Evolutionary conservation across 2,113 vertebrate genomes (phyloP).

Genomic region (Poicephalus gulielmi): DNA sequence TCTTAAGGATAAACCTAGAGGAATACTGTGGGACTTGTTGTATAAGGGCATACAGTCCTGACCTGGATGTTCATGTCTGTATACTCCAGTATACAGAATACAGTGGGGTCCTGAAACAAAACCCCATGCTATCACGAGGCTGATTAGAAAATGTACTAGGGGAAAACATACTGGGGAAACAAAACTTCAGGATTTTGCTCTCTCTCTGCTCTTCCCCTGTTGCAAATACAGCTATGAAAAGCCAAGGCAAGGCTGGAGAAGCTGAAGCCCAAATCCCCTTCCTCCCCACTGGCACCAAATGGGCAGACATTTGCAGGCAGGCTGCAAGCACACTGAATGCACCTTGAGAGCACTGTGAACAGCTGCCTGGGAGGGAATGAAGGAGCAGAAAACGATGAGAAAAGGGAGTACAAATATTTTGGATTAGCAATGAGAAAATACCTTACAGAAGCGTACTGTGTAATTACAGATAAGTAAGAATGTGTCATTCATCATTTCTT

Average conservation of each 20-base stretch:
- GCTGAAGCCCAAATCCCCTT: neutral
- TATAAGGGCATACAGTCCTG: neutral
- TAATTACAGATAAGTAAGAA: slow-evolving; percentile 21
- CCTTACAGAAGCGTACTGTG: neutral
- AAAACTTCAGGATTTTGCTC: neutral
- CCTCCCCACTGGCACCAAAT: neutral
- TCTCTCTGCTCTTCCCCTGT: neutral
- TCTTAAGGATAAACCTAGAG: neutral
- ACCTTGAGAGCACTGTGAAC: neutral
- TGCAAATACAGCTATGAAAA: neutral
- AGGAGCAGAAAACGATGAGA: neutral
- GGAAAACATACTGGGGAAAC: neutral
- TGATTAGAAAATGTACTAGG: neutral
- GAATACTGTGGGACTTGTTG: neutral
- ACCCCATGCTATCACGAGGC: neutral
- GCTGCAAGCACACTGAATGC: neutral
- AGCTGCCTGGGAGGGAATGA: neutral
- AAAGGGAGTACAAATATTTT: neutral
- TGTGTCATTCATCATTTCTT: slow-evolving; percentile 16
- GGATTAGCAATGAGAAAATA: neutral
- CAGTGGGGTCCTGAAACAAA: neutral
- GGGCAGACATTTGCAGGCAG: neutral
- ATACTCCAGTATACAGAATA: neutral
- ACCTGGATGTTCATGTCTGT: neutral
- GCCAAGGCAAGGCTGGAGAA: neutral